Evolutionary conservation across 2,113 vertebrate genomes (phyloP).

Genomic region (Phalacrocorax carbo): DNA sequence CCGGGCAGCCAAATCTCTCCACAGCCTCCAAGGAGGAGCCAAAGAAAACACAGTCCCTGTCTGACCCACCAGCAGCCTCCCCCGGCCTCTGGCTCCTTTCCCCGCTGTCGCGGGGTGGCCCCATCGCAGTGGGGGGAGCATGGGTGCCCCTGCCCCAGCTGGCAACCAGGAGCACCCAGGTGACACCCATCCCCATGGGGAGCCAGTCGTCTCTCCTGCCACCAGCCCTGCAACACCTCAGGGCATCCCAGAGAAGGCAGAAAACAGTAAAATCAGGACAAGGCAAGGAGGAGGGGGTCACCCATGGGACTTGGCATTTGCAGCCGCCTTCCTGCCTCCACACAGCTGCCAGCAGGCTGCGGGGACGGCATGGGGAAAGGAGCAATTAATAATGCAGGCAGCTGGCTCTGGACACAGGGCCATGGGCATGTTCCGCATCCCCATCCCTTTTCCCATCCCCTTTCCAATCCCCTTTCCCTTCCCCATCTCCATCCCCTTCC

Average conservation of each 20-base stretch:
- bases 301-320: rapidly evolving
- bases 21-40: not conserved
- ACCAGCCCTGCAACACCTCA: not conserved
- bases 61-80: not conserved
- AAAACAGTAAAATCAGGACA: not conserved
- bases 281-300: not conserved
- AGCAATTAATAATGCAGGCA: rapidly evolving
- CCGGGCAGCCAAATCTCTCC: not conserved
- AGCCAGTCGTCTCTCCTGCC: not conserved
- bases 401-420: not conserved
- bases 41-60: not conserved
- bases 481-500: no score
- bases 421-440: rapidly evolving
- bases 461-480: no score
- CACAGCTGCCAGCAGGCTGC: not conserved
- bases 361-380: not conserved
- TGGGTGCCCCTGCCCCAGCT: rapidly evolving
- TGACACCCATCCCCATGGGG: not conserved
- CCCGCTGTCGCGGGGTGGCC: rapidly evolving
- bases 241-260: not conserved
- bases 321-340: rapidly evolving
- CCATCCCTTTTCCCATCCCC: not conserved
- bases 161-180: rapidly evolving
- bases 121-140: rapidly evolving
- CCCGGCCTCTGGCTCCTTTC: rapidly evolving